phyloP scores from a whole-genome alignment of 2,888 invertebrate species.

The Luperina testacea region DNA sequence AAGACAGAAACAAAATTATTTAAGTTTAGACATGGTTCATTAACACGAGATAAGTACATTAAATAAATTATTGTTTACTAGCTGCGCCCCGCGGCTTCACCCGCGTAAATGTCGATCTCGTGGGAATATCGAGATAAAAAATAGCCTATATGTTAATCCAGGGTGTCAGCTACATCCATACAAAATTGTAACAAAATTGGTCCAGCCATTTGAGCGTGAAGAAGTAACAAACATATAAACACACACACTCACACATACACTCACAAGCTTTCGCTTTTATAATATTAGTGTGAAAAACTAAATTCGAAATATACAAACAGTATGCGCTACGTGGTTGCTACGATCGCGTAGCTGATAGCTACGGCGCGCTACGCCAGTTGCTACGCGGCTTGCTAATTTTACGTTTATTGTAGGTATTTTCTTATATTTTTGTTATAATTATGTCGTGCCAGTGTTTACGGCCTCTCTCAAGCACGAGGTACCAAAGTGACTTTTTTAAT shows the following conservation, averaged over 20 bases:
- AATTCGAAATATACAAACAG: neutral
- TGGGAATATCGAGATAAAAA: too few relatives aligned
- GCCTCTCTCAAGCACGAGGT: neutral
- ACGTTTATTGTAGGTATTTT: neutral
- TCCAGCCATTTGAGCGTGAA: too few relatives aligned
- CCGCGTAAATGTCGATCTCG: too few relatives aligned
- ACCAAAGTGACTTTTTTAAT: neutral
- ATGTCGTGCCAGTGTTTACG: neutral
- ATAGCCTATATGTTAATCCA: too few relatives aligned
- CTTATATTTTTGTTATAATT: neutral
- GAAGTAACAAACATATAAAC: too few relatives aligned
- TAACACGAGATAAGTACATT: neutral
- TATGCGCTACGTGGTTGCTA: constrained; percentile 6
- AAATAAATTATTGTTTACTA: neutral
- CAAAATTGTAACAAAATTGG: too few relatives aligned
- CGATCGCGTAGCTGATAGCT: constrained; percentile 18
- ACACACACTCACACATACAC: too few relatives aligned
- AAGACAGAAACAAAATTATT: constrained; percentile 14
- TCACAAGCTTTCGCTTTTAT: too few relatives aligned
- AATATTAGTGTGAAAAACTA: neutral
- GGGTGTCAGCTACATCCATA: too few relatives aligned
- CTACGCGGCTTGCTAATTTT: neutral
- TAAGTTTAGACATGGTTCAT: neutral
- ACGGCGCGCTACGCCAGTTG: neutral
- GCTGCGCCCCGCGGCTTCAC: too few relatives aligned